These are phyloP conservation scores for Acanthosepion lycidas DNA, from an alignment of 2,888 invertebrate genomes.

Conservation along the genomic window DNA sequence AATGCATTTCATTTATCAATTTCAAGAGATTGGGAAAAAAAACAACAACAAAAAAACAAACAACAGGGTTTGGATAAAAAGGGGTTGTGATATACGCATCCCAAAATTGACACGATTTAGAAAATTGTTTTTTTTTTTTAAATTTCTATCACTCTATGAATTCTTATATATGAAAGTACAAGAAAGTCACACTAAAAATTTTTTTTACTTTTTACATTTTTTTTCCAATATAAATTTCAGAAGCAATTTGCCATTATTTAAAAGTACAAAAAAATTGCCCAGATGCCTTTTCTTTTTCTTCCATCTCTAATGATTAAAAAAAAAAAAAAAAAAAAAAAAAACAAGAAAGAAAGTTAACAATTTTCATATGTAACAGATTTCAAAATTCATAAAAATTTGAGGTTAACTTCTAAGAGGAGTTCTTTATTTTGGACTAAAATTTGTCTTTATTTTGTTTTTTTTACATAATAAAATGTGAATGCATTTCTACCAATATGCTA, in stretches of 20 bases:
- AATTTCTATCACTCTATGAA: neutral
- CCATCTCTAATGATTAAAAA: neutral
- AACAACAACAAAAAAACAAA: neutral
- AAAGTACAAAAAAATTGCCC: neutral
- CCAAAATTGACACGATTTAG: neutral
- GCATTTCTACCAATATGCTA: neutral
- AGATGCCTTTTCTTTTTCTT: neutral
- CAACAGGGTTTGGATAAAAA: slow-evolving; percentile 11
- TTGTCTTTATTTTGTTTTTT: neutral
- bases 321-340: too few relatives aligned
- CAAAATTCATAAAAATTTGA: too few relatives aligned
- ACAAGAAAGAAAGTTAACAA: too few relatives aligned
- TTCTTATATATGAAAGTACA: neutral
- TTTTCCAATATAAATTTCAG: slow-evolving; percentile 9
- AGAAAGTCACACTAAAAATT: neutral
- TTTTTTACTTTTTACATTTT: neutral
- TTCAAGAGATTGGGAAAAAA: neutral
- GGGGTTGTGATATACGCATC: slow-evolving; percentile 33
- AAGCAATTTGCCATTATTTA: slow-evolving; percentile 6
- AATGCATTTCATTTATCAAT: slow-evolving; percentile 21
- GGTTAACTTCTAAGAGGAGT: too few relatives aligned
- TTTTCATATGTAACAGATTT: too few relatives aligned
- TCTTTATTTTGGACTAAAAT: too few relatives aligned
- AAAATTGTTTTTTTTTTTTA: neutral
- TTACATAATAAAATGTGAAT: neutral